Percentiles rank a stretch among this genome's conserved stretches.
Evolutionary conservation across 1,140 invertebrate genomes (phyloP).

Genomic region (Semibalanus balanoides): DNA sequence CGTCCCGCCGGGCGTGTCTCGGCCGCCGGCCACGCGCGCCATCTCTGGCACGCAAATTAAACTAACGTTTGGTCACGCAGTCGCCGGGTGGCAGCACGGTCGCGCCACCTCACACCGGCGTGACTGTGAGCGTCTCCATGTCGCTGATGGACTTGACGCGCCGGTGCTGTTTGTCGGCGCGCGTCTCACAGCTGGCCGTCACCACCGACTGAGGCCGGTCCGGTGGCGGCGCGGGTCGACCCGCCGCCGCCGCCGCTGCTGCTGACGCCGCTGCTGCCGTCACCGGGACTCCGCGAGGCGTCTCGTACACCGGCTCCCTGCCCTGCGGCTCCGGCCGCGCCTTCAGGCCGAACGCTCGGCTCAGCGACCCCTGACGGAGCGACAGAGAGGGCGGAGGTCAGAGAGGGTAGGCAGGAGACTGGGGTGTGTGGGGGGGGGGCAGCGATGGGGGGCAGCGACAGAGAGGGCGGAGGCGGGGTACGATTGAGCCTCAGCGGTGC

Average conservation of each 20-base stretch:
- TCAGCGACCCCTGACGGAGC: constrained; percentile 51
- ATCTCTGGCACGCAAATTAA: too few species aligned
- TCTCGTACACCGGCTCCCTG: constrained; percentile 14
- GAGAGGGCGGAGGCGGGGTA: too few species aligned
- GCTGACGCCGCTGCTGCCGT: background rate
- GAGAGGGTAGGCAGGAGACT: background rate
- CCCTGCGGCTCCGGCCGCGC: constrained; percentile 22
- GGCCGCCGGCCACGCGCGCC: too few species aligned
- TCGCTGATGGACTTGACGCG: constrained; percentile 55
- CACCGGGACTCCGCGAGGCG: background rate
- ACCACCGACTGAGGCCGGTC: constrained; percentile 7
- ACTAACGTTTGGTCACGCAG: too few species aligned
- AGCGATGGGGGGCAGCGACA: too few species aligned
- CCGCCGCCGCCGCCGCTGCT: background rate
- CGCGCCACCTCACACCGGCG: constrained; percentile 18
- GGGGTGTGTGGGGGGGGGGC: too few species aligned
- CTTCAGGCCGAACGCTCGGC: constrained; percentile 52
- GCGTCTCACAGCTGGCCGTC: constrained; percentile 8
- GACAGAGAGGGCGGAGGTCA: background rate
- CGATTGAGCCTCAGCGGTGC: too few species aligned
- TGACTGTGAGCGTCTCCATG: constrained; percentile 37
- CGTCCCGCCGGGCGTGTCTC: too few species aligned
- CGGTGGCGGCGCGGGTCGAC: background rate
- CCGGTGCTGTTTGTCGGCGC: constrained; percentile 37
- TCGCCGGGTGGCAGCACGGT: too few species aligned